Conservation (phyloP, 2,113 vertebrate species). For the Argyrosomus japonicus region DNA sequence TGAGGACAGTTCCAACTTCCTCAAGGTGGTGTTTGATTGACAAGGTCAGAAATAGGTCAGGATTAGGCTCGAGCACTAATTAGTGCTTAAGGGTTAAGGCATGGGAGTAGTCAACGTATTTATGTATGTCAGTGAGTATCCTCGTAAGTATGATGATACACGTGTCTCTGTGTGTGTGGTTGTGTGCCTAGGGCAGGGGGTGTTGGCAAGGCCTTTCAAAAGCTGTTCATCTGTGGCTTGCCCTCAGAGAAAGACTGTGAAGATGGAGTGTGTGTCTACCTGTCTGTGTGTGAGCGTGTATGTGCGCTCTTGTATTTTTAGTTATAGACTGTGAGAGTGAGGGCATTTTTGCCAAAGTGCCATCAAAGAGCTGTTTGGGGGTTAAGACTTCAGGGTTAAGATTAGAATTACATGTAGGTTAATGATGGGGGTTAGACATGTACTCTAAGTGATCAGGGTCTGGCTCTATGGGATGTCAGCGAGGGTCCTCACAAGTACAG, state of each 20-base stretch:
- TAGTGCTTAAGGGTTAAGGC: background rate
- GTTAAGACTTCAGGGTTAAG: background rate
- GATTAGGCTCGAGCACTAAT: background rate
- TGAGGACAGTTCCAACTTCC: background rate
- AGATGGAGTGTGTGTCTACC: constrained; percentile 11
- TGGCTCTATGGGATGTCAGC: background rate
- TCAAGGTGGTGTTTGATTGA: background rate
- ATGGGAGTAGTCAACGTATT: background rate
- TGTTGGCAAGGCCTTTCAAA: constrained; percentile 27
- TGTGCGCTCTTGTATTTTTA: background rate
- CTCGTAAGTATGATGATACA: background rate
- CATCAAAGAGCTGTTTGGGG: background rate
- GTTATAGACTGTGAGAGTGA: background rate
- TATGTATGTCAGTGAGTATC: constrained; percentile 2
- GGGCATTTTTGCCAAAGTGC: background rate
- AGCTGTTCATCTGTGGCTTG: constrained; percentile 19
- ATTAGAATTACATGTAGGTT: background rate
- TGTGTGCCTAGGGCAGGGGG: background rate
- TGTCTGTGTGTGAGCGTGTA: constrained; percentile 2
- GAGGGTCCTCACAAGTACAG: background rate
- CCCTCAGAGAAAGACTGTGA: constrained; percentile 1
- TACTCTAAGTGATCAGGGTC: background rate
- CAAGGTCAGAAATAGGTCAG: constrained; percentile 5
- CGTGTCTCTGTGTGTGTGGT: background rate
- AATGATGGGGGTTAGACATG: background rate